Percentiles rank a stretch among this genome's conserved stretches.
phyloP scores from a whole-genome alignment of 2,113 vertebrate genomes.

The Paradoxurus hermaphroditus region DNA sequence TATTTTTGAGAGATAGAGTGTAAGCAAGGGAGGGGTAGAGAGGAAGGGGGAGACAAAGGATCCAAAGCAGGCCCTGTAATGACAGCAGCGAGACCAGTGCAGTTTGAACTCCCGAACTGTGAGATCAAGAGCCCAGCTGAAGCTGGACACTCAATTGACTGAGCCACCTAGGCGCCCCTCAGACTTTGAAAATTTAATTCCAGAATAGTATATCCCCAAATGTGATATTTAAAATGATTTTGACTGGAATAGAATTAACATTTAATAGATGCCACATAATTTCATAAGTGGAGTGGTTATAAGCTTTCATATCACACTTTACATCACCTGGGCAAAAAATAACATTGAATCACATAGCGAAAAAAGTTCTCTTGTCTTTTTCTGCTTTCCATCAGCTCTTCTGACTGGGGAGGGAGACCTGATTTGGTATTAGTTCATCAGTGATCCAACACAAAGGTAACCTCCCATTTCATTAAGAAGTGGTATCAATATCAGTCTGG shows the following conservation, averaged over 20 bases:
- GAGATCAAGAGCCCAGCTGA: too few species aligned
- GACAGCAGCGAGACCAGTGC: too few species aligned
- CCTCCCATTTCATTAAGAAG: background rate
- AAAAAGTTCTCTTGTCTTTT: background rate
- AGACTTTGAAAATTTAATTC: slow-evolving; percentile 31
- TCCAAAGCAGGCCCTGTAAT: too few species aligned
- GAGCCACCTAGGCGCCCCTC: too few species aligned
- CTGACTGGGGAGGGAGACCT: background rate
- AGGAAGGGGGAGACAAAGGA: too few species aligned
- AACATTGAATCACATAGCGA: background rate
- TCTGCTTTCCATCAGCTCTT: background rate
- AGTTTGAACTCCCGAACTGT: too few species aligned
- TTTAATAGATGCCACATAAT: background rate
- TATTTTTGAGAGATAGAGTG: too few species aligned
- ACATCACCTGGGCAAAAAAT: background rate
- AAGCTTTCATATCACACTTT: background rate
- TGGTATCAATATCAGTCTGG: background rate
- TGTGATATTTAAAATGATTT: background rate
- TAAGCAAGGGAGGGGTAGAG: too few species aligned
- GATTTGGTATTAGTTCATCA: background rate
- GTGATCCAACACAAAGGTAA: background rate
- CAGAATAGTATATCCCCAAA: background rate
- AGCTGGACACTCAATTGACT: too few species aligned
- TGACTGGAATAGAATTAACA: background rate
- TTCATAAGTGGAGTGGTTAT: background rate